Percentiles rank a stretch among this genome's conserved stretches.
phyloP scores from a whole-genome alignment of 2,888 invertebrate species.

The Parnassius apollo region DNA sequence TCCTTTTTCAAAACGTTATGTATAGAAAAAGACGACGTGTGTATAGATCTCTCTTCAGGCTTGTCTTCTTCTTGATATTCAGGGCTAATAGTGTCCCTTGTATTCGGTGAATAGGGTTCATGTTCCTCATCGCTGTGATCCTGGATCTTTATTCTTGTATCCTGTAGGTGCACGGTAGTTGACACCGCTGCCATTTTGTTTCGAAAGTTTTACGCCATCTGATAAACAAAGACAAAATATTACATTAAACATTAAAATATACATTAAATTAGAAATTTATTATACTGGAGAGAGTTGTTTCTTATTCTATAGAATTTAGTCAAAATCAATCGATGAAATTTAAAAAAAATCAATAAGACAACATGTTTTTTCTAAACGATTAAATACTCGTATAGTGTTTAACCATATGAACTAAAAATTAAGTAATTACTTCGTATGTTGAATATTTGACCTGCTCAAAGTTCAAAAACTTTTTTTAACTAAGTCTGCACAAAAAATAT shows the following conservation, averaged over 20 bases:
- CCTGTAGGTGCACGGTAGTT: constrained; percentile 62
- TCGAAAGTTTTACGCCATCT: constrained; percentile 65
- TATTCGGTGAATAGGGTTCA: constrained; percentile 69
- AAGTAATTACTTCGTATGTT: too few species aligned
- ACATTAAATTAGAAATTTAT: too few species aligned
- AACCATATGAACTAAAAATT: too few species aligned
- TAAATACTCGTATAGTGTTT: too few species aligned
- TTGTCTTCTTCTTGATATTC: constrained; percentile 70
- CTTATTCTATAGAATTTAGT: too few species aligned
- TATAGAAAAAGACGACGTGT: constrained; percentile 71
- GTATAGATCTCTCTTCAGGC: constrained; percentile 53
- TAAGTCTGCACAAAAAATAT: too few species aligned
- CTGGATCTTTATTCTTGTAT: constrained; percentile 66
- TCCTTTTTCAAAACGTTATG: constrained; percentile 77
- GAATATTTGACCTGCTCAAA: too few species aligned
- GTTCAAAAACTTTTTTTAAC: too few species aligned
- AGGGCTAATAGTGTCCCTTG: constrained; percentile 65
- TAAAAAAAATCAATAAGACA: too few species aligned
- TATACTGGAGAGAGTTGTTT: too few species aligned
- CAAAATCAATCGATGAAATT: too few species aligned
- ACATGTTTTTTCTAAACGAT: too few species aligned
- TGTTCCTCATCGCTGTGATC: constrained; percentile 68
- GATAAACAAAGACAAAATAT: constrained; percentile 34
- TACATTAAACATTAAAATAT: background rate
- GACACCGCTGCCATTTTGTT: constrained; percentile 75